Evolutionary conservation across 1,140 invertebrate genomes (phyloP), one percentile per base, ranked within the genome.

Genomic region (Lepidurus couesii): DNA sequence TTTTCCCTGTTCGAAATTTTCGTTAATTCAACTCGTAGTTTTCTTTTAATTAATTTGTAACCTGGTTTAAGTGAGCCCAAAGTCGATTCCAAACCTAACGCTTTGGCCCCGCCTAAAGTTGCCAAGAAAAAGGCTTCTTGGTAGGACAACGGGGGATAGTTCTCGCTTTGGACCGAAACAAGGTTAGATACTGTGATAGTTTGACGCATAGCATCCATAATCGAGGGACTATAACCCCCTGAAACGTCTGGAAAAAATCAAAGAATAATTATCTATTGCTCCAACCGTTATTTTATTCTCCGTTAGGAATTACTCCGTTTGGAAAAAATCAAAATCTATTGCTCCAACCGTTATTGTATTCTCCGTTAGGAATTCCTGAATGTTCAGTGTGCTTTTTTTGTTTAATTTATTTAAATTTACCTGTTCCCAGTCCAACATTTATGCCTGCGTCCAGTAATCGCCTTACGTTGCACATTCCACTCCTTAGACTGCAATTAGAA

Each of bases 381-480:
- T 34, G 34, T 34, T 34, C 45, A 11, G 5, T 47, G 10, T 47
- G 5, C 7, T 47, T 47, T 47, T 21, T 43, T 21, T n/a, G 74
- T 16, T 42, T 34, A 65, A 16, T 9, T 65, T 7, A 34, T 80
- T 45, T 34, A 26, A 79, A 78, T 80, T 79, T 87, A 95, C 93
- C 93, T 84, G 94, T 95, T 81, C 95, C 95, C 42, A 97, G 87
- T 26, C 94, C 94, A 77, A 97, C 88, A 83, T 89, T 92, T 7
- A 97, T 82, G 0, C 89, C 89, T 74, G 86, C 84, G 24, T 89
- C 83, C 47, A 90, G 83, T 5, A 95, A 82, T 78, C 88, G 88
- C 78, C 89, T 86, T 0, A 94, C 89, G 83, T 95, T 91, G 82
- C 94, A 95, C 0, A 95, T 82, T 0, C 95, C 95, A 79, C 94